A percentile compares a stretch with the other conserved stretches of the same genome.
phyloP scores from a whole-genome alignment of 2,797 vertebrate species.

The Acanthiza pusilla region DNA sequence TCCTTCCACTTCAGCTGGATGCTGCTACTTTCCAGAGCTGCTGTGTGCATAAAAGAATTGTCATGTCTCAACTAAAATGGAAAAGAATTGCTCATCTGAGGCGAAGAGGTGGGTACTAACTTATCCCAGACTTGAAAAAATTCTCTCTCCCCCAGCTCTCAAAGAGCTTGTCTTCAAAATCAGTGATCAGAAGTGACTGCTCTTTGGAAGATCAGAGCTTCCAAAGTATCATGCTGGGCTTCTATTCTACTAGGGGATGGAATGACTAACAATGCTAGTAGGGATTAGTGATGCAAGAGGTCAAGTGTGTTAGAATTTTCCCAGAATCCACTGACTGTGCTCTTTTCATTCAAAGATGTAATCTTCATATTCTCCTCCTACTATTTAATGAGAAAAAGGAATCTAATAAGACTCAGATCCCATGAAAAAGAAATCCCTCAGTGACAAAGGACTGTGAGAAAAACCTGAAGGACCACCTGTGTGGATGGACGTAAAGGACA shows the following conservation, averaged over 20 bases:
- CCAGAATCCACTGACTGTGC: neutral
- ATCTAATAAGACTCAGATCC: neutral
- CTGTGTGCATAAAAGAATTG: neutral
- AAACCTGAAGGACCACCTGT: neutral
- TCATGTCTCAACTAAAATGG: neutral
- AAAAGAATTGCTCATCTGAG: neutral
- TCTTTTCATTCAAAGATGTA: neutral
- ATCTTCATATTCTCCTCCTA: neutral
- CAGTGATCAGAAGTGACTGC: neutral
- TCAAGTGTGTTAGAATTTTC: neutral
- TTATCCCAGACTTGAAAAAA: neutral
- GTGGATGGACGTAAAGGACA: neutral
- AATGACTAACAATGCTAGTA: neutral
- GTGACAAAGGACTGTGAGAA: neutral
- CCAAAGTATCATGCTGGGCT: neutral
- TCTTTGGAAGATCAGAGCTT: conserved; percentile 6
- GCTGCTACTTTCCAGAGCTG: neutral
- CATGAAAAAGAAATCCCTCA: neutral
- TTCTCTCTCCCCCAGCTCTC: neutral
- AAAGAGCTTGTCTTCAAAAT: neutral
- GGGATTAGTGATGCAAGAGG: neutral
- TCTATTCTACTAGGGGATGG: neutral
- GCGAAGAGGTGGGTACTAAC: neutral
- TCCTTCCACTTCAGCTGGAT: neutral
- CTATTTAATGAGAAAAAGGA: neutral